Percentiles rank a stretch among this genome's conserved stretches.
Evolutionary conservation across 1,140 invertebrate genomes (phyloP).

Genomic region (Drosophila micromelanica): DNA sequence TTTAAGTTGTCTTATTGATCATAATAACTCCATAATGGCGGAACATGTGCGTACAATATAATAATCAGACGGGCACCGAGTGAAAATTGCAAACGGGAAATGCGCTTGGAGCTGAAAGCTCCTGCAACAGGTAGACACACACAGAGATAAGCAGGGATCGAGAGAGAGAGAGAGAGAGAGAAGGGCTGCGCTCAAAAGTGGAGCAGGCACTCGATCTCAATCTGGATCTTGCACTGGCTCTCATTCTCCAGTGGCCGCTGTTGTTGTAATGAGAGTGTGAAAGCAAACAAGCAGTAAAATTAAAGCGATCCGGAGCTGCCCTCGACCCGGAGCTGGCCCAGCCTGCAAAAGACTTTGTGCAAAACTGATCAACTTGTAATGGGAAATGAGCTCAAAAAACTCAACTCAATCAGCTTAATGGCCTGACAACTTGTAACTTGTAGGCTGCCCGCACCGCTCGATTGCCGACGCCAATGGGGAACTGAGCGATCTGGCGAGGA

Average conservation of each 20-base stretch:
- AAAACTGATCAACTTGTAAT: conserved; percentile 80
- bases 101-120: conserved; percentile 27
- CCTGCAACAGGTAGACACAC: neutral
- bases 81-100: conserved; percentile 80
- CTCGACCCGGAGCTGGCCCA: too few species aligned
- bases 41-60: conserved; percentile 84
- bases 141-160: neutral
- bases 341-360: conserved; percentile 1
- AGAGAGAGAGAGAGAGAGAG: conserved; percentile 12
- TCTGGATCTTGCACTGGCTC: conserved; percentile 6
- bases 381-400: conserved; percentile 75
- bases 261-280: conserved; percentile 72
- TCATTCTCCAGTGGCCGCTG: conserved; percentile 11
- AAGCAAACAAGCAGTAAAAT: conserved; percentile 81
- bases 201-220: conserved; percentile 39
- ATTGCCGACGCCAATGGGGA: conserved; percentile 25
- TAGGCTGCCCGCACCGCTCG: conserved; percentile 31
- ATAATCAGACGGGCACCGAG: conserved; percentile 75
- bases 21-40: conserved; percentile 85
- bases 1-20: conserved; percentile 85
- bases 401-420: conserved; percentile 81
- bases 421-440: conserved; percentile 67
- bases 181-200: conserved; percentile 56
- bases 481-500: conserved; percentile 15
- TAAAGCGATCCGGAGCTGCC: conserved; percentile 52